Conservation (phyloP, 2,888 invertebrate species). For the Ceriagrion tenellum region DNA sequence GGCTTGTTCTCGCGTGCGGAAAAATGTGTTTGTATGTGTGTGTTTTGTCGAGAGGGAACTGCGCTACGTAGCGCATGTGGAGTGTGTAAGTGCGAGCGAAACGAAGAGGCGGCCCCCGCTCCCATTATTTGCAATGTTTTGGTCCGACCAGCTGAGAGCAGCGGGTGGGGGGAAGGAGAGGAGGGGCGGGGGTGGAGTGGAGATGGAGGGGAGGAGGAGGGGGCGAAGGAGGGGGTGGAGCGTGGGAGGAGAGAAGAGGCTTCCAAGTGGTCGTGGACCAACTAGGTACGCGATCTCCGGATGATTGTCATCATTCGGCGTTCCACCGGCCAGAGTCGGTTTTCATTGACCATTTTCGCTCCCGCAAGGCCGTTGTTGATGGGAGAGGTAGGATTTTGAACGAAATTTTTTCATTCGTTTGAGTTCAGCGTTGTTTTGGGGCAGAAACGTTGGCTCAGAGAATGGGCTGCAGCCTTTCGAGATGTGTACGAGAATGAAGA, state of each 20-base stretch:
- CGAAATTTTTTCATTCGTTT: too few species aligned
- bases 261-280: not conserved
- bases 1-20: not conserved
- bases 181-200: not conserved
- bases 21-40: too few species aligned
- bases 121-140: slow-evolving; percentile 66
- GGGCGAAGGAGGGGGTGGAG: not conserved
- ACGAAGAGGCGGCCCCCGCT: slow-evolving; percentile 29
- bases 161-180: slow-evolving; percentile 41
- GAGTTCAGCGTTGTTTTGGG: too few species aligned
- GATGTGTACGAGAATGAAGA: too few species aligned
- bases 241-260: not conserved
- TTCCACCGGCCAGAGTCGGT: too few species aligned
- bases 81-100: not conserved
- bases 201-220: not conserved
- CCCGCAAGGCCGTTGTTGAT: too few species aligned
- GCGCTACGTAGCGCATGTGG: not conserved
- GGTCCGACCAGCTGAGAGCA: slow-evolving; percentile 40
- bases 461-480: too few species aligned
- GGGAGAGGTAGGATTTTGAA: too few species aligned
- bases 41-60: not conserved
- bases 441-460: too few species aligned
- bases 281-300: not conserved
- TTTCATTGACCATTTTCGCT: too few species aligned
- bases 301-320: too few species aligned